Evolutionary conservation across 1,140 invertebrate genomes (phyloP).

Genomic region (Neomicropteryx cornuta): DNA sequence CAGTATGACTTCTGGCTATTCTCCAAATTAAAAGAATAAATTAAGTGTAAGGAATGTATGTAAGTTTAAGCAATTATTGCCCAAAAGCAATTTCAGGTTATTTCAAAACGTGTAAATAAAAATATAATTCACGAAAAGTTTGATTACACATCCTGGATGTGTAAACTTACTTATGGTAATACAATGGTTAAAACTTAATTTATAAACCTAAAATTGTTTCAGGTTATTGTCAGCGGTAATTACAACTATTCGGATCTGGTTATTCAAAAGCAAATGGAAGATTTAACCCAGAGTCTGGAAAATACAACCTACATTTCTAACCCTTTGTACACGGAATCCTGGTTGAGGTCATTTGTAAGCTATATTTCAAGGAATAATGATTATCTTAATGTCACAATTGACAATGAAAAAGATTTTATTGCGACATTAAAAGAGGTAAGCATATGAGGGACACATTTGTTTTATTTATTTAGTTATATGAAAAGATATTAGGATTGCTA

Average conservation of each 20-base stretch:
- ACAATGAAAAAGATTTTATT: constrained; percentile 62
- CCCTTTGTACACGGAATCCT: constrained; percentile 79
- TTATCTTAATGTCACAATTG: constrained; percentile 61
- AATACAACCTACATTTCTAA: constrained; percentile 68
- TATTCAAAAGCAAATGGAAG: constrained; percentile 69
- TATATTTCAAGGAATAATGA: constrained; percentile 67
- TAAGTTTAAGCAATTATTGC: too few relatives aligned
- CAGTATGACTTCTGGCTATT: too few relatives aligned
- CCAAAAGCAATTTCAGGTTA: too few relatives aligned
- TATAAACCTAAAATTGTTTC: too few relatives aligned
- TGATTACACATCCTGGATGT: too few relatives aligned
- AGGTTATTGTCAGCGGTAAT: constrained; percentile 79
- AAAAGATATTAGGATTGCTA: too few relatives aligned
- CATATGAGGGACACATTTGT: constrained; percentile 4
- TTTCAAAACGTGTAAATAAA: too few relatives aligned
- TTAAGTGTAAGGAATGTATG: too few relatives aligned
- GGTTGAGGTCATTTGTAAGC: constrained; percentile 74
- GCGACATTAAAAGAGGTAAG: constrained; percentile 61
- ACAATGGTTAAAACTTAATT: constrained; percentile 6
- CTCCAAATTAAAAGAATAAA: too few relatives aligned
- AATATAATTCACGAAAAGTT: too few relatives aligned
- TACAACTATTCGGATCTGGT: constrained; percentile 76
- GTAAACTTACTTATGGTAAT: too few relatives aligned
- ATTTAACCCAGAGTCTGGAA: constrained; percentile 68
- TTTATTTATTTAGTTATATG: too few relatives aligned